Percentiles rank a stretch among this genome's conserved stretches.
phyloP scores from a whole-genome alignment of 2,113 vertebrate genomes.

The Microtus ochrogaster region DNA sequence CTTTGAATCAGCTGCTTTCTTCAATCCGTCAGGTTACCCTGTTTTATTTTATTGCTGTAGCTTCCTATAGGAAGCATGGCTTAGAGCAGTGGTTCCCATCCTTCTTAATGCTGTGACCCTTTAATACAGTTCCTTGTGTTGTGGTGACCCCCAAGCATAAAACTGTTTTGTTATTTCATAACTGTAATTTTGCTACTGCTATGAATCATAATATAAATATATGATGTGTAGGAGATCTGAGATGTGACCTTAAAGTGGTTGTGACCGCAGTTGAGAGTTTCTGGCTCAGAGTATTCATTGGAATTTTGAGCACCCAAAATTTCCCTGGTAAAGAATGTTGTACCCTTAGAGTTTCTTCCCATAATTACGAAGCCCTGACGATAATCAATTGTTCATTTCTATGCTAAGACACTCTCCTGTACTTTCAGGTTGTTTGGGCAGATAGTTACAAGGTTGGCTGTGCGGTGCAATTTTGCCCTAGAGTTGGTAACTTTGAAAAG shows the following conservation, averaged over 20 bases:
- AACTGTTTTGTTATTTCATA: not conserved
- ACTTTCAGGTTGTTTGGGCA: constrained; percentile 86
- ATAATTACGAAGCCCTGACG: not conserved
- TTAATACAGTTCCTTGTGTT: not conserved
- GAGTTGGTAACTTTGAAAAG: not conserved
- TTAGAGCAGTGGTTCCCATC: not conserved
- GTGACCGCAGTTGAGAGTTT: not conserved
- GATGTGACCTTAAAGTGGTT: not conserved
- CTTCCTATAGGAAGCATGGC: not conserved
- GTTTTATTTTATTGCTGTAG: not conserved
- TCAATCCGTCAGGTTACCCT: not conserved
- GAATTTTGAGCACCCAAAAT: not conserved
- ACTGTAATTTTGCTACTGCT: not conserved
- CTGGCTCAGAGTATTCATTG: not conserved
- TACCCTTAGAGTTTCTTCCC: not conserved
- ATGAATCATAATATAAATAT: not conserved
- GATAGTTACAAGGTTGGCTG: constrained; percentile 88
- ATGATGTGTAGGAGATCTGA: not conserved
- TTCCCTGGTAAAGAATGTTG: not conserved
- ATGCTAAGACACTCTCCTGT: not conserved
- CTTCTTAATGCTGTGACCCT: not conserved
- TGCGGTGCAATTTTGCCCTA: constrained; percentile 81
- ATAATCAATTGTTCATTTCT: not conserved
- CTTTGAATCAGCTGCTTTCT: not conserved
- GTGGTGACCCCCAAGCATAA: not conserved